Base-by-base conservation (phyloP, 2,888 invertebrate species). In the Conops quadrifasciatus region DNA sequence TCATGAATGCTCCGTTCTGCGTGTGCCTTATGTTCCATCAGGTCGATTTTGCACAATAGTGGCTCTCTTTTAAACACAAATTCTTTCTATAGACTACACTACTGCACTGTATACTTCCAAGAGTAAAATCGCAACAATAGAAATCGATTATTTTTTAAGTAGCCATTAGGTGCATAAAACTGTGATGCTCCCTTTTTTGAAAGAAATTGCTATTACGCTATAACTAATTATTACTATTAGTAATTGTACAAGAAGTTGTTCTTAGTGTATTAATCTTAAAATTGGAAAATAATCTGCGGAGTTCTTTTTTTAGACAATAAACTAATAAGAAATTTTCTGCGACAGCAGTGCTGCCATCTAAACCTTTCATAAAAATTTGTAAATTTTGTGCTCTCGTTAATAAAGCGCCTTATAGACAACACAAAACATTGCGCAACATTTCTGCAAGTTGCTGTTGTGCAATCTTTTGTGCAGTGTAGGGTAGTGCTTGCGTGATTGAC, bases 1-100 rank as follows among this genome's bases (percentile, higher is more conserved):
- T 94, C 94, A 84, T 94, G 94, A 82, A 94, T 93, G 79, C 85
- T 85, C 60, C 85, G 80, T 75, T 85, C 83, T 36, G 78, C 73
- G 59, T 80, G 82, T 74, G 77, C 79, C 26, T 80, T 79, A 75
- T 83, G 85, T 72, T 80, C 78, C 81, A 81, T 82, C 67, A 74
- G 72, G 47, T 21, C 16, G 24, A 9, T 24, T 56, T 56, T 19
- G 2, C 4, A 56, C 15, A 56, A 4, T 13, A n/a, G 21, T 13
- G n/a, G 2, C 2, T n/a, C 56, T 11, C 3, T 19, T 2, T 2
- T 56, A 19, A 19, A 19, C 5, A 2, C 56, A 21, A 56, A 2
- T n/a, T 19, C 24, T 56, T 21, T 24, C 4, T 36, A 36, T 28
- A 16, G 58, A 28, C n/a, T 53, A 53, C n/a, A 2, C 11, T 1